A percentile compares a stretch with the other conserved stretches of the same genome.
Evolutionary conservation across 2,888 invertebrate genomes (phyloP).

Genomic region (Seira sanloemensis): DNA sequence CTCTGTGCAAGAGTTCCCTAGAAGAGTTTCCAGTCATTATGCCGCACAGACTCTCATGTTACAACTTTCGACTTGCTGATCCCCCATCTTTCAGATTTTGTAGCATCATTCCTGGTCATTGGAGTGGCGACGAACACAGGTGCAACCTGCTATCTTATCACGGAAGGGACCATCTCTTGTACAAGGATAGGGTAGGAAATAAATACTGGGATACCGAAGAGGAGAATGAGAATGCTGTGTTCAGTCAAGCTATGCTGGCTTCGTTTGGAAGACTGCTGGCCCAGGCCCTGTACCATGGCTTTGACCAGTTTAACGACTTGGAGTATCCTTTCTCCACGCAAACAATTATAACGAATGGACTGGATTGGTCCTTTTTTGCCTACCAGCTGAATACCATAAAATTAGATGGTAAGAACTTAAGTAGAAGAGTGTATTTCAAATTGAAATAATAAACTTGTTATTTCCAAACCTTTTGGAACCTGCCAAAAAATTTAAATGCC

Average conservation of each 20-base stretch:
- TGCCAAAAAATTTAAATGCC: background rate
- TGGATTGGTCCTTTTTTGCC: conserved; percentile 88
- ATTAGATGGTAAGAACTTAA: conserved; percentile 68
- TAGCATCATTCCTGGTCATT: conserved; percentile 88
- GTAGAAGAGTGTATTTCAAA: no score
- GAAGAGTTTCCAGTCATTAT: conserved; percentile 64
- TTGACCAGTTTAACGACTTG: conserved; percentile 91
- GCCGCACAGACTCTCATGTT: conserved; percentile 79
- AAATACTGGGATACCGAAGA: conserved; percentile 77
- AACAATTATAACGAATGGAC: conserved; percentile 91
- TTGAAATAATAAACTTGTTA: background rate
- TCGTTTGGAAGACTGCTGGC: conserved; percentile 88
- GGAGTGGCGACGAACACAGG: conserved; percentile 87
- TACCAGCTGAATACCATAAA: conserved; percentile 92
- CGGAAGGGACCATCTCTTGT: conserved; percentile 80
- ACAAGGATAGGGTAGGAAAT: conserved; percentile 5
- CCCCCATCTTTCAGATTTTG: conserved; percentile 79
- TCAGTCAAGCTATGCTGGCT: conserved; percentile 85
- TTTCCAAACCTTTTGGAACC: background rate
- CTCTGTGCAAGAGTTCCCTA: conserved; percentile 68
- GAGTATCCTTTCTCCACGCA: conserved; percentile 94
- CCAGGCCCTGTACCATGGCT: conserved; percentile 89
- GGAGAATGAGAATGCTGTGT: conserved; percentile 81
- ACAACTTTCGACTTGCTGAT: conserved; percentile 78
- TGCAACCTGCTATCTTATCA: conserved; percentile 88